These are phyloP conservation scores for Pristionchus entomophagus DNA, from an alignment of 2,888 invertebrate genomes.

Conservation along the genomic window DNA sequence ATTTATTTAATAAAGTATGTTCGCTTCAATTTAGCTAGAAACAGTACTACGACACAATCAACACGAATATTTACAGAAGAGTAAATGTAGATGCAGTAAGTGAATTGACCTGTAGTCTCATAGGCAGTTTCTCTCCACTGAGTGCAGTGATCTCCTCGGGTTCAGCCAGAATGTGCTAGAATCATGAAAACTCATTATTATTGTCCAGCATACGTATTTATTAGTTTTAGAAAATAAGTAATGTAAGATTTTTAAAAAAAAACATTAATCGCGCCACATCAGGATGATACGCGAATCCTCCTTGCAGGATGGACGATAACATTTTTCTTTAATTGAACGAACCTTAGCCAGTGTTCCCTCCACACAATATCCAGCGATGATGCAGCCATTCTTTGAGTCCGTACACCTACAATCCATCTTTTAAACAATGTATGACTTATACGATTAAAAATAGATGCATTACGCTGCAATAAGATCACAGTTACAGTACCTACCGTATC, in stretches of 20 bases:
- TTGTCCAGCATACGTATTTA: background rate
- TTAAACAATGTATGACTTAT: background rate
- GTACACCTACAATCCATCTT: conserved; percentile 82
- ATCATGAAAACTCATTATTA: background rate
- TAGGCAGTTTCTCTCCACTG: conserved; percentile 93
- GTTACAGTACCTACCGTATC: background rate
- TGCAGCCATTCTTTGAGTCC: conserved; percentile 96
- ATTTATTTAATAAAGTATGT: no score
- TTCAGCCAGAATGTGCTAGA: conserved; percentile 89
- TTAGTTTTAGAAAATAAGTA: no score
- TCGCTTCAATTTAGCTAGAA: no score
- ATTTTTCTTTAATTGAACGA: background rate
- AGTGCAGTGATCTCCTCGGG: conserved; percentile 97
- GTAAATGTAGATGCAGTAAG: background rate
- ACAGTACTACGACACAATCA: no score
- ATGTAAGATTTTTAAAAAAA: no score
- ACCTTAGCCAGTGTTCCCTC: conserved; percentile 80
- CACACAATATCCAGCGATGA: conserved; percentile 90
- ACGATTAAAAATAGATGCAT: background rate
- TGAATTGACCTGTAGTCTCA: conserved; percentile 77
- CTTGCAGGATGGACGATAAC: background rate
- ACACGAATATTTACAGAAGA: no score
- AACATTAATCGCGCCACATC: background rate
- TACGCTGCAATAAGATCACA: background rate
- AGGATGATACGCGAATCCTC: background rate